Evolutionary conservation across 1,140 invertebrate genomes (phyloP).

Genomic region (Drosophila truncata): DNA sequence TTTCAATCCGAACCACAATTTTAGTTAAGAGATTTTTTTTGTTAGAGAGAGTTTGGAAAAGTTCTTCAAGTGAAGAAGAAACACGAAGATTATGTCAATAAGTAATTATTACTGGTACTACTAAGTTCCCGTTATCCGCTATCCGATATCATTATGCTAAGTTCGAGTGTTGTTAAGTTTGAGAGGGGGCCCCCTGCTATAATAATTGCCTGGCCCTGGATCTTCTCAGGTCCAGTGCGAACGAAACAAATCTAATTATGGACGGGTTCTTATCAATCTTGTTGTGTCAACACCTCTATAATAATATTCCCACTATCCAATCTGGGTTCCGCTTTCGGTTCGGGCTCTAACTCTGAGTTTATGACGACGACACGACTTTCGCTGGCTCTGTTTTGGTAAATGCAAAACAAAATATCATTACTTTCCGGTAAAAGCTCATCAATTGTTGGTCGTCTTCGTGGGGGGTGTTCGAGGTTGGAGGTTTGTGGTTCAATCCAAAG

Average conservation of each 20-base stretch:
- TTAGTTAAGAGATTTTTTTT: slow-evolving; percentile 40
- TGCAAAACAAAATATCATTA: slow-evolving; percentile 79
- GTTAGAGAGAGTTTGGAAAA: slow-evolving; percentile 24
- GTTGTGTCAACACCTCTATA: slow-evolving; percentile 69
- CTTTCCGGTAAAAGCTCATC: slow-evolving; percentile 77
- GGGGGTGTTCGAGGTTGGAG: slow-evolving; percentile 11
- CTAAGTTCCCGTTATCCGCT: slow-evolving; percentile 25
- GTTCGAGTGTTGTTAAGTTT: slow-evolving; percentile 10
- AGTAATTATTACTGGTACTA: slow-evolving; percentile 38
- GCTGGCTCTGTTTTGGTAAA: slow-evolving; percentile 59
- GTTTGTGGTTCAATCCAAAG: slow-evolving; percentile 5
- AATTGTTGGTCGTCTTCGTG: slow-evolving; percentile 55
- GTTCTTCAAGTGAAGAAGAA: slow-evolving; percentile 55
- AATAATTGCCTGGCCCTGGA: slow-evolving; percentile 36
- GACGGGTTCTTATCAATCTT: slow-evolving; percentile 85
- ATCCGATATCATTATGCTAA: slow-evolving; percentile 34
- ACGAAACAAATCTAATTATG: slow-evolving; percentile 83
- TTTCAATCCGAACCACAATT: slow-evolving; percentile 74
- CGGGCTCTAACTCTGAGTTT: slow-evolving; percentile 16
- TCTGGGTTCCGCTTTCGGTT: slow-evolving; percentile 31
- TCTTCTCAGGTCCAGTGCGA: slow-evolving; percentile 48
- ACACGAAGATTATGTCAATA: slow-evolving; percentile 57
- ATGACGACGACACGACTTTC: slow-evolving; percentile 7
- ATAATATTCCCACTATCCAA: slow-evolving; percentile 18
- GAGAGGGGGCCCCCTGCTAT: slow-evolving; percentile 20